Conservation (phyloP, 2,888 invertebrate genomes). For the Volucella inflata region DNA sequence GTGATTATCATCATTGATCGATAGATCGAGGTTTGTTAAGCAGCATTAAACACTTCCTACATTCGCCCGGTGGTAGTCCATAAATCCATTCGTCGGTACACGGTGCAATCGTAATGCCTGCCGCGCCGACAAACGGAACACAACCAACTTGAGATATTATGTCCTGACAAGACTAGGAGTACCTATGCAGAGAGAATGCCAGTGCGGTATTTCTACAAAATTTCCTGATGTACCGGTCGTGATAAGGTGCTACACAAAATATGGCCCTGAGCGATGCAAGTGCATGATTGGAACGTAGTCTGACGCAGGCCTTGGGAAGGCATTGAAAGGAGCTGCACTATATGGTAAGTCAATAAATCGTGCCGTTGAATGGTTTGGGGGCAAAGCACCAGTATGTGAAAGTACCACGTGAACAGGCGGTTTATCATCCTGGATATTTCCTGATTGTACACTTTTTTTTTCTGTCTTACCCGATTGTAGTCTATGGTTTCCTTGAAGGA, state of each 20-base stretch:
- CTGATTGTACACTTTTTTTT: conserved; percentile 70
- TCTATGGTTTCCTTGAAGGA: conserved; percentile 31
- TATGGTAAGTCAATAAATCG: conserved; percentile 73
- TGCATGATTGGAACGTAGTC: conserved; percentile 64
- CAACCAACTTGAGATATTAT: conserved; percentile 73
- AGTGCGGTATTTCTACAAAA: conserved; percentile 72
- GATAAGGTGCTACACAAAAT: conserved; percentile 71
- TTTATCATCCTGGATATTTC: conserved; percentile 75
- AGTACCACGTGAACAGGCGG: conserved; percentile 74
- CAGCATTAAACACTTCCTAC: conserved; percentile 74
- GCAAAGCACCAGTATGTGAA: conserved; percentile 48
- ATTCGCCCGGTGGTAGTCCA: conserved; percentile 71
- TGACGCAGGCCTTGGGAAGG: conserved; percentile 68
- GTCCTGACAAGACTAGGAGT: conserved; percentile 70
- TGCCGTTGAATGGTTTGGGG: conserved; percentile 52
- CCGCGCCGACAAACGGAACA: conserved; percentile 69
- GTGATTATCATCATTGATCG: conserved; percentile 72
- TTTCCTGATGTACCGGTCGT: conserved; percentile 68
- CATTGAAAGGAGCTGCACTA: conserved; percentile 71
- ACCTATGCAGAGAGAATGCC: conserved; percentile 38
- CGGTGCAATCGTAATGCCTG: conserved; percentile 52
- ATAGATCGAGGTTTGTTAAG: conserved; percentile 74
- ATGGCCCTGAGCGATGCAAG: conserved; percentile 65
- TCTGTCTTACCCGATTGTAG: not conserved
- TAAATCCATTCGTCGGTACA: conserved; percentile 62